phyloP scores from a whole-genome alignment of 1,140 invertebrate species.

The Brachionus koreanus region DNA sequence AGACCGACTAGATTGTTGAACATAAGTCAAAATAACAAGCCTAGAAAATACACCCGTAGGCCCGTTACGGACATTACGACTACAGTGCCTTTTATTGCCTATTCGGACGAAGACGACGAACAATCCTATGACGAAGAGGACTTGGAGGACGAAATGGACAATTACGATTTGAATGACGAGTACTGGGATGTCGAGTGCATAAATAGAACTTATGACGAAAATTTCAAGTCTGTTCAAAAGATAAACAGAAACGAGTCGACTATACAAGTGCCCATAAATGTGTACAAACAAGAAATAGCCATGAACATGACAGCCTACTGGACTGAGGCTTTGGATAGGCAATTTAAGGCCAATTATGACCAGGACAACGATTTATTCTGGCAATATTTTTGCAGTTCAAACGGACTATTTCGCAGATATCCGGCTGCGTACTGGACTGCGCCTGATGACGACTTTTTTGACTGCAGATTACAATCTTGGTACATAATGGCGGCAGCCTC shows the following conservation, averaged over 20 bases:
- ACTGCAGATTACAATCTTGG: constrained; percentile 51
- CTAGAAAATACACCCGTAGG: not conserved
- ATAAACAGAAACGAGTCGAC: constrained; percentile 27
- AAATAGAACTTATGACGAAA: constrained; percentile 37
- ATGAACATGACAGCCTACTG: constrained; percentile 28
- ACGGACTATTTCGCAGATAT: constrained; percentile 23
- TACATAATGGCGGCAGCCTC: constrained; percentile 95
- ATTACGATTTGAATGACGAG: not conserved
- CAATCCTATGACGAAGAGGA: not conserved
- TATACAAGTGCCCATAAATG: constrained; percentile 38
- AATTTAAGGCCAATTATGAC: constrained; percentile 38
- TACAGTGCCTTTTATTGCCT: not conserved
- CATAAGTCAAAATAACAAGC: not conserved
- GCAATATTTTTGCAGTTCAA: constrained; percentile 45
- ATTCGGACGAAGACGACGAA: not conserved
- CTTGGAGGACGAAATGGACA: not conserved
- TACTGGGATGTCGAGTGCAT: constrained; percentile 33
- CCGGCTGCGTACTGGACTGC: constrained; percentile 26
- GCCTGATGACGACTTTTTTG: constrained; percentile 41
- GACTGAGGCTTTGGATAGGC: not conserved
- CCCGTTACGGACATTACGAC: not conserved
- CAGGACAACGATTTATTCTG: constrained; percentile 26
- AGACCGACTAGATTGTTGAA: not conserved
- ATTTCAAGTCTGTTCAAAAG: constrained; percentile 18
- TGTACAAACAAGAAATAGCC: constrained; percentile 22